Conservation (phyloP, 35 echinoderm and acorn worm species). For the Apostichopus japonicus region DNA sequence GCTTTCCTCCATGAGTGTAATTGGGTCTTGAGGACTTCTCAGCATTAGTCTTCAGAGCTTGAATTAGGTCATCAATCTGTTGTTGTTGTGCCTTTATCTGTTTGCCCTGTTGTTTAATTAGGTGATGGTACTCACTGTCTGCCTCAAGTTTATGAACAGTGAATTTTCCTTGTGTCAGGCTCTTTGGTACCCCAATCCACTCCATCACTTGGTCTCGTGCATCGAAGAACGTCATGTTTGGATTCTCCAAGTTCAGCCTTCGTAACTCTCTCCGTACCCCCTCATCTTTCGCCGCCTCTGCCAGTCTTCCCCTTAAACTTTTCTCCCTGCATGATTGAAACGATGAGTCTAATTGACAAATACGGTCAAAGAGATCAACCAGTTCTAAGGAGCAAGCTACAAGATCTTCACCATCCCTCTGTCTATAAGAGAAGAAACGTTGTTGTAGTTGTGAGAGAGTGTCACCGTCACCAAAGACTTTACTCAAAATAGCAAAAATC, state of each 20-base stretch:
- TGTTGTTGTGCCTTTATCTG: constrained; percentile 67
- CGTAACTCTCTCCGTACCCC: neutral
- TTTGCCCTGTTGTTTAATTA: constrained; percentile 6
- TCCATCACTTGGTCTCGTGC: neutral
- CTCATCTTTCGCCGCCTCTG: neutral
- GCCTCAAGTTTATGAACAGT: too few species aligned
- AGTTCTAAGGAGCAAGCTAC: neutral
- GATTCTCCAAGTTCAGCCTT: neutral
- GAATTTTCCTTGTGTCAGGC: too few species aligned
- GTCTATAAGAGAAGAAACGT: neutral
- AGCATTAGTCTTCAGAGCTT: too few species aligned
- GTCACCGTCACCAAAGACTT: constrained; percentile 1
- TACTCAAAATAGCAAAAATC: neutral
- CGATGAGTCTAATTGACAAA: neutral
- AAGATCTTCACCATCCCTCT: neutral
- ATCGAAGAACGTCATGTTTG: neutral
- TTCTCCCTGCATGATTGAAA: neutral
- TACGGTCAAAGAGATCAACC: neutral
- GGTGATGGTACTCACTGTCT: too few species aligned
- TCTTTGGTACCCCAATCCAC: neutral
- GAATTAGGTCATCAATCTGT: constrained; percentile 49
- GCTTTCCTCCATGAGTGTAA: too few species aligned
- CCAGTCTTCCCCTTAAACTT: neutral
- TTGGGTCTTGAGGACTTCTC: too few species aligned
- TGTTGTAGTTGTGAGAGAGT: neutral